Conservation (phyloP, 2,888 invertebrate genomes). For the Oscheius sp. region DNA sequence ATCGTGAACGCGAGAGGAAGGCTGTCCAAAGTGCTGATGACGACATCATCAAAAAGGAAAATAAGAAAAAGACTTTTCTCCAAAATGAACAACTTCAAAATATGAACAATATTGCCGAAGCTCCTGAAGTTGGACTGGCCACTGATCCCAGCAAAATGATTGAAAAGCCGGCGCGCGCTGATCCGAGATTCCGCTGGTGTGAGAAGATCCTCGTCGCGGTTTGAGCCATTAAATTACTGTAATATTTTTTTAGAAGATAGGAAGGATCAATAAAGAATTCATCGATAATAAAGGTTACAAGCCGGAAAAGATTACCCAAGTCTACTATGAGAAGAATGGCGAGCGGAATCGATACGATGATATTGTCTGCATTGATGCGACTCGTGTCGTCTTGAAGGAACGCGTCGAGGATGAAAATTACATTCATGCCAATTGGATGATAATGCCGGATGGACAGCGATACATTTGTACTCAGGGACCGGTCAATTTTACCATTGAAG, state of each 20-base stretch:
- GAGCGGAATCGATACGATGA: slow-evolving; percentile 44
- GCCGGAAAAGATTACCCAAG: slow-evolving; percentile 15
- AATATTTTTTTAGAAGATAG: no score
- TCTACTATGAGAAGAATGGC: slow-evolving; percentile 16
- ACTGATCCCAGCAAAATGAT: no score
- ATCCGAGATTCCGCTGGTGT: not conserved
- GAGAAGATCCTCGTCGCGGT: not conserved
- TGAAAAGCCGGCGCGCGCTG: not conserved
- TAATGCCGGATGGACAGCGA: slow-evolving; percentile 40
- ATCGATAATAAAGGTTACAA: slow-evolving; percentile 4
- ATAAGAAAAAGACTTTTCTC: no score
- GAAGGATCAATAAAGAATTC: slow-evolving; percentile 18
- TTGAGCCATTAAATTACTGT: not conserved
- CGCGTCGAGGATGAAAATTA: slow-evolving; percentile 49
- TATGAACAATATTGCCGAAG: no score
- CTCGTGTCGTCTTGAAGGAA: slow-evolving; percentile 47
- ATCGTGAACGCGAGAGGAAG: no score
- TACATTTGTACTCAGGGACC: slow-evolving; percentile 79
- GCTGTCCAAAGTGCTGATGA: no score
- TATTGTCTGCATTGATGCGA: slow-evolving; percentile 45
- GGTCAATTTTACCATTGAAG: slow-evolving; percentile 86
- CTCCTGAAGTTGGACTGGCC: no score
- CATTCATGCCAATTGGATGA: slow-evolving; percentile 60
- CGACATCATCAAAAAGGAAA: no score
- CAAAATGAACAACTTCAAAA: no score